phyloP scores from a whole-genome alignment of 2,888 invertebrate genomes.

The Phytoseiulus persimilis region DNA sequence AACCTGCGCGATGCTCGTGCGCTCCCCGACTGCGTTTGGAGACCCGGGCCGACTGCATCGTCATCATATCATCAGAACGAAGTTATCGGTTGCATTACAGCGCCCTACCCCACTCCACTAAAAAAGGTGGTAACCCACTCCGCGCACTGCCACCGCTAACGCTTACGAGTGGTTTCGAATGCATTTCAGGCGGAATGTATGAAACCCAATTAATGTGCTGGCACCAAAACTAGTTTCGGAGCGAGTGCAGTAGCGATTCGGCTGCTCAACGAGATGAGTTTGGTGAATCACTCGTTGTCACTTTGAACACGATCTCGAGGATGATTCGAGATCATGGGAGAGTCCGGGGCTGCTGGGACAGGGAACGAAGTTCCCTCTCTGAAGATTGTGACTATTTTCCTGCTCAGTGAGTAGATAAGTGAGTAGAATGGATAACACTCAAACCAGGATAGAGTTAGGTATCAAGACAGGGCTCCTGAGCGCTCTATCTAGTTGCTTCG shows the following conservation, averaged over 20 bases:
- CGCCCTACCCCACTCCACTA: background rate
- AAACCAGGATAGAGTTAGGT: background rate
- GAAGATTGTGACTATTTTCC: too few relatives aligned
- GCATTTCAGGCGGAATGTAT: background rate
- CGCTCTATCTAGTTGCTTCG: background rate
- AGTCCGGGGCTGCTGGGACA: too few relatives aligned
- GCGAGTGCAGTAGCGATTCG: background rate
- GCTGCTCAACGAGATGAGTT: background rate
- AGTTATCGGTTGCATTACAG: background rate
- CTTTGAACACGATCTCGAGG: too few relatives aligned
- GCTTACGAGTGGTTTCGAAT: background rate
- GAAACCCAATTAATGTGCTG: background rate
- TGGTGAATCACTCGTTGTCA: too few relatives aligned
- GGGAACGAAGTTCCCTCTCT: too few relatives aligned
- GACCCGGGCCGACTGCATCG: background rate
- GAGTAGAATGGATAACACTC: background rate
- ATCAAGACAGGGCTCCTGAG: background rate
- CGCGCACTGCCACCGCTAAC: background rate
- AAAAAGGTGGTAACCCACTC: background rate
- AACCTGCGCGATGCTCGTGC: background rate
- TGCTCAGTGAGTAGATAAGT: background rate
- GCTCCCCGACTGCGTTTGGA: background rate
- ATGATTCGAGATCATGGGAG: too few relatives aligned
- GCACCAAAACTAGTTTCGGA: background rate
- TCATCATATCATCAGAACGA: background rate